A percentile compares a stretch with the other conserved stretches of the same genome.
These are phyloP conservation scores for Amblyopsis rosae DNA, from an alignment of 2,113 vertebrate genomes.

Conservation along the genomic window DNA sequence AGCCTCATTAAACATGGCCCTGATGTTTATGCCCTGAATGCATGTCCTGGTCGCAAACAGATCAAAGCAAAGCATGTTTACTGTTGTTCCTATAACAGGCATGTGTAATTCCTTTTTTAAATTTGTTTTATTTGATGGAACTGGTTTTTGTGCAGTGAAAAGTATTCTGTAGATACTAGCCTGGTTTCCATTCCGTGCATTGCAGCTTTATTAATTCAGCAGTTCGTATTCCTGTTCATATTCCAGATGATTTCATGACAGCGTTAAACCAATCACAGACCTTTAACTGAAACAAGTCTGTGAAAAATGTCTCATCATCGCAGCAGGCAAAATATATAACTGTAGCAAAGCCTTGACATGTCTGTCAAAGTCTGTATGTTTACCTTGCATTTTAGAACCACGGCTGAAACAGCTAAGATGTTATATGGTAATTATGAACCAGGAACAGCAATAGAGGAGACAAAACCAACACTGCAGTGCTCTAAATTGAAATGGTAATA, in stretches of 20 bases:
- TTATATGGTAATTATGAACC: constrained; percentile 58
- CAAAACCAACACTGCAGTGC: constrained; percentile 35
- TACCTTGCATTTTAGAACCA: constrained; percentile 51
- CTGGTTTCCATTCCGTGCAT: too few species aligned
- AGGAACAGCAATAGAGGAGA: constrained; percentile 28
- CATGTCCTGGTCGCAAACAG: constrained; percentile 32
- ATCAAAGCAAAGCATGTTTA: constrained; percentile 52
- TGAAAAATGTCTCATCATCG: too few species aligned
- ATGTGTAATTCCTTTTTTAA: background rate
- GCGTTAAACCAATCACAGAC: too few species aligned
- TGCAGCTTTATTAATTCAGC: too few species aligned
- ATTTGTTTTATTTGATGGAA: constrained; percentile 16
- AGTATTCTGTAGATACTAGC: background rate
- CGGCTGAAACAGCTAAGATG: constrained; percentile 40
- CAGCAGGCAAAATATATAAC: too few species aligned
- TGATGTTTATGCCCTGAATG: constrained; percentile 36
- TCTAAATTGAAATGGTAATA: constrained; percentile 58
- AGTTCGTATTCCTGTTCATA: too few species aligned
- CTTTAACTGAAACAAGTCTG: too few species aligned
- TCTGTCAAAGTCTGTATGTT: too few species aligned
- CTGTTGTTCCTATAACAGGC: constrained; percentile 24
- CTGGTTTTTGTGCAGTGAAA: background rate
- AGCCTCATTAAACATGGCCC: constrained; percentile 53
- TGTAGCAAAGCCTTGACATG: too few species aligned
- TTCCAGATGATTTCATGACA: too few species aligned